Conservation (phyloP, 1,140 invertebrate genomes). For the Achroia grisella region DNA sequence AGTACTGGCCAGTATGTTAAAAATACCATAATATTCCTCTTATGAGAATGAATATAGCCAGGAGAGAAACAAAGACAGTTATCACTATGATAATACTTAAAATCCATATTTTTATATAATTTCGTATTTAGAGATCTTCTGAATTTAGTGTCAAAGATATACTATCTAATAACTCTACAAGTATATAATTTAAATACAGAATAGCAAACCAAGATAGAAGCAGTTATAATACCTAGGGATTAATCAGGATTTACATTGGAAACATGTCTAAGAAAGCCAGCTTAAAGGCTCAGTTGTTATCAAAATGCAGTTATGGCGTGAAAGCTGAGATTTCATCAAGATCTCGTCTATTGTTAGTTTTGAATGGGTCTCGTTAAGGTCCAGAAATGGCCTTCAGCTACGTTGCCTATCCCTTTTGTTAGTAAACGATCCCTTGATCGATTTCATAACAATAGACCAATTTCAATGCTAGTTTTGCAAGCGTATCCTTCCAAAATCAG, state of each 20-base stretch:
- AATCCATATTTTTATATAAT: too few relatives aligned
- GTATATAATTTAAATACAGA: constrained; percentile 2
- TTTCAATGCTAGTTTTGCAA: constrained; percentile 28
- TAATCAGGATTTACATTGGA: too few relatives aligned
- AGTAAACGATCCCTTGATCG: constrained; percentile 36
- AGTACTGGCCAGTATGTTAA: too few relatives aligned
- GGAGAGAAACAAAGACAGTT: too few relatives aligned
- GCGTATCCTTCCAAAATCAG: constrained; percentile 4
- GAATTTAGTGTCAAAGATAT: too few relatives aligned
- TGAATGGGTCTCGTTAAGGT: constrained; percentile 36
- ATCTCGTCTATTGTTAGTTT: constrained; percentile 29
- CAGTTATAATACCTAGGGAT: too few relatives aligned
- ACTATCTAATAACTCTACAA: too few relatives aligned
- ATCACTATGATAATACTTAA: too few relatives aligned
- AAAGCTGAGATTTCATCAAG: constrained; percentile 20
- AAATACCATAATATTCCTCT: too few relatives aligned
- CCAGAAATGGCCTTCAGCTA: constrained; percentile 23
- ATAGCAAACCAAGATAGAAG: too few relatives aligned
- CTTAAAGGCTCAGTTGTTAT: neutral
- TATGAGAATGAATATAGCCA: too few relatives aligned
- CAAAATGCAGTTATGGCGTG: neutral
- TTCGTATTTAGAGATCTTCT: too few relatives aligned
- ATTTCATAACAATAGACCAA: constrained; percentile 32
- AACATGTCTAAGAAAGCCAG: constrained; percentile 8
- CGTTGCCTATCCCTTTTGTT: constrained; percentile 30